These are phyloP conservation scores for Orchestes rusci DNA, from an alignment of 2,888 invertebrate genomes.

Conservation along the genomic window DNA sequence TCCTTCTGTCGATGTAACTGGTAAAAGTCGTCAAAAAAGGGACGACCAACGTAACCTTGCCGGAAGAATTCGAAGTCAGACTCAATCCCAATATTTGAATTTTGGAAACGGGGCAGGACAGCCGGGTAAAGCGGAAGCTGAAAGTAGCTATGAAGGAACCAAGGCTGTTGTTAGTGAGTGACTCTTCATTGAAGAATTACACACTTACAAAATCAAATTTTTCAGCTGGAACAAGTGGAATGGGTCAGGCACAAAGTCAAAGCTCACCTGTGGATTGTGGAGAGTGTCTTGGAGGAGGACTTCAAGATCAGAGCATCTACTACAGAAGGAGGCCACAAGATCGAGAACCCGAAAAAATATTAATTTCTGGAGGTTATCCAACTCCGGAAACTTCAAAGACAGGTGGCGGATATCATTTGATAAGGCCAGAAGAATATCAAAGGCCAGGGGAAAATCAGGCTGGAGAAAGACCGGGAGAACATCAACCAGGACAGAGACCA, in stretches of 20 bases:
- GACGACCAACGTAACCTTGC: constrained; percentile 35
- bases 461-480: constrained; percentile 4
- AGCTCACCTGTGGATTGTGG: constrained; percentile 63
- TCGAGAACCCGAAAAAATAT: constrained; percentile 17
- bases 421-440: constrained; percentile 6
- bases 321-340: constrained; percentile 18
- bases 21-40: constrained; percentile 29
- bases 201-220: neutral
- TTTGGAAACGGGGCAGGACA: constrained; percentile 50
- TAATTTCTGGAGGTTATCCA: constrained; percentile 12
- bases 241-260: constrained; percentile 87
- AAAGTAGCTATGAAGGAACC: constrained; percentile 64
- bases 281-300: constrained; percentile 48
- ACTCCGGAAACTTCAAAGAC: too few relatives aligned
- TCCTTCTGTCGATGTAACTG: constrained; percentile 32
- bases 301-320: constrained; percentile 32
- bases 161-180: constrained; percentile 66
- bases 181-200: constrained; percentile 13
- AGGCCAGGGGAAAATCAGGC: too few relatives aligned
- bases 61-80: constrained; percentile 62
- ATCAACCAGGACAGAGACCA: neutral
- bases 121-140: constrained; percentile 74
- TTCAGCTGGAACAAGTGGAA: constrained; percentile 70
- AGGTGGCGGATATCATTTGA: too few relatives aligned
- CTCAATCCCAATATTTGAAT: constrained; percentile 77